Base-by-base conservation (phyloP, 1,140 invertebrate genomes). In the Mya arenaria region DNA sequence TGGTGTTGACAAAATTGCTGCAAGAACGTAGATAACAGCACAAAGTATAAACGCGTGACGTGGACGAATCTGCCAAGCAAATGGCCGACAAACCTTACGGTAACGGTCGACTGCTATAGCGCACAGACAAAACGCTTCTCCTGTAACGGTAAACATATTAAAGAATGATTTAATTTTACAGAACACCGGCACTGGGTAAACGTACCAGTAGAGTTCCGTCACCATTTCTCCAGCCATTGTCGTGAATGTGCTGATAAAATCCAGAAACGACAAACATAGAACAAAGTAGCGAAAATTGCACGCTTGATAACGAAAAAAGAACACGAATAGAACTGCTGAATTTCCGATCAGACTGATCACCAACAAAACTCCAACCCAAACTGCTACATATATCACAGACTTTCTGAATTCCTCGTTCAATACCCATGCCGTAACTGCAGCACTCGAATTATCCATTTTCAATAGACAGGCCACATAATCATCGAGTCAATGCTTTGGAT, bases 211-310 rank as follows among this genome's bases (percentile, higher is more conserved):
- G 6, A 55, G 36, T 52, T 86, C 82, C 71, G 85, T 85, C 1
- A 86, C 58, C n/a, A 84, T 81, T 72, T 87, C 86, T 17, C 82
- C 85, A 28, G 86, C 83, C 13, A 87, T 85, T 48, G 82, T 74
- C 13, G 83, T 71, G 25, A 71, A 58, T 44, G 84, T 85, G 58
- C 82, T 84, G 23, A 84, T 44, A 4, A 87, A 62, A 60, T 87
- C 86, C 25, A 84, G 73, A 5, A 84, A 39, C 13, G 82, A 78
- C 36, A 87, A 36, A 4, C 74, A 79, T 58, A 85, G 73, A 25
- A 85, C 63, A 58, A 82, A 87, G 37, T 68, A 72, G 1, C 77
- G 71, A 36, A 79, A 80, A 17, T 84, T 87, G 30, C 77, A 68
- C 17, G 39, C 60, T 23, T 82, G 66, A 17, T 73, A 32, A 41